A percentile compares a stretch with the other conserved stretches of the same genome.
Conservation (phyloP, 2,888 invertebrate species). For the Cheiracanthium punctorium region DNA sequence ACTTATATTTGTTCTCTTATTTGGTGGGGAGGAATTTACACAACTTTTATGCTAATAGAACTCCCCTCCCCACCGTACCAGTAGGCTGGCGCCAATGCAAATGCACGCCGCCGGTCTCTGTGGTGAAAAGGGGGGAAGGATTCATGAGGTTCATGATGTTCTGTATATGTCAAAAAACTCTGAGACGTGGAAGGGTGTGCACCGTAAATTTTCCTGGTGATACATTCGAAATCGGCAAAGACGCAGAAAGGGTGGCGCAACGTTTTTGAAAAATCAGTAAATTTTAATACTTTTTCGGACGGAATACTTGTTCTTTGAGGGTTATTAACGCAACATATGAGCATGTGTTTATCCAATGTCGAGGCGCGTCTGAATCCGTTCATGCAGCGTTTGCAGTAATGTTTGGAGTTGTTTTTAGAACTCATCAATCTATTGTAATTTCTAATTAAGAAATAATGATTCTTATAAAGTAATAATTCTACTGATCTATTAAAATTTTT, state of each 20-base stretch:
- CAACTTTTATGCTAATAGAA: too few species aligned
- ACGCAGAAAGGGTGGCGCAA: neutral
- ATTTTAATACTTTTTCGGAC: constrained; percentile 8
- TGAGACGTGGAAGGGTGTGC: neutral
- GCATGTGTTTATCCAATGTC: neutral
- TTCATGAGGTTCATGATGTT: neutral
- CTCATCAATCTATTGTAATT: constrained; percentile 13
- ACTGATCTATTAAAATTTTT: neutral
- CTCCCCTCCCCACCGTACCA: too few species aligned
- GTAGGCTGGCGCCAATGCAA: too few species aligned
- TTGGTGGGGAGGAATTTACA: too few species aligned
- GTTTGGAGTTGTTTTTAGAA: neutral
- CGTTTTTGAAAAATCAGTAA: neutral
- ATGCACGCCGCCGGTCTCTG: too few species aligned
- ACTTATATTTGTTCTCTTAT: too few species aligned
- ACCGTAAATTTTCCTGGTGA: neutral
- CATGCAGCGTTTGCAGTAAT: constrained; percentile 12
- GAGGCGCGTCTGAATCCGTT: neutral
- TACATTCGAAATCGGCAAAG: constrained; percentile 20
- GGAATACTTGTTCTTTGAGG: constrained; percentile 1
- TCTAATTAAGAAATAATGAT: constrained; percentile 24
- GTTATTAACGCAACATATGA: neutral
- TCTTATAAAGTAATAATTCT: neutral
- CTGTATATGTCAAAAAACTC: neutral
- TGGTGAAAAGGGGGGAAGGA: too few species aligned